Evolutionary conservation across 1,140 invertebrate genomes (phyloP), one percentile per base, ranked within the genome.

Genomic region (Rhagoletis pomonella): DNA sequence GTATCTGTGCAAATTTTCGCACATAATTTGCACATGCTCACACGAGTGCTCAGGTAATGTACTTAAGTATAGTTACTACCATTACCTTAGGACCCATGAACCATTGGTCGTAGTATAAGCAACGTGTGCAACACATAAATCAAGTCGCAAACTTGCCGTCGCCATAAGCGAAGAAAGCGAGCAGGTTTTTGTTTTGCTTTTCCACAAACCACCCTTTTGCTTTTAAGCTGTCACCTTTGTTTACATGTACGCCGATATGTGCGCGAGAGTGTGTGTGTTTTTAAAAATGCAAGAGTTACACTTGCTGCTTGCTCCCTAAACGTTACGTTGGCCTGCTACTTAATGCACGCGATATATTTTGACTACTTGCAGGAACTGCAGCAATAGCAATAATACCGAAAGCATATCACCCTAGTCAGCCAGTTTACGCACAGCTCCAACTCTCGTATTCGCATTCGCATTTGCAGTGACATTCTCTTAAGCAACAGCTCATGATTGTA

Each of bases 41-140:
- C 29, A 29, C 29, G 29, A 29, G 29, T 29, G 29, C 29, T 29
- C 29, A 29, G 29, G 29, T 29, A 29, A 29, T 0, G 29, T 29
- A 29, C 29, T 29, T 29, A 29, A 29, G 29, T 29, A 29, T 29
- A 29, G 29, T 29, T 29, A 29, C 42, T 44, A 47, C 42, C 44
- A 73, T 73, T 73, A 39, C 67, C 44, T 73, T 73, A 17, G 17
- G 39, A 44, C 39, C 39, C 67, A 73, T 42, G 29, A 29, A 73
- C 67, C 50, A 55, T 55, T 39, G 67, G 67, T 14, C 42, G 67
- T 29, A 29, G 29, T 73, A 44, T 73, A 44, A 47, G 42, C 67
- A 73, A 73, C 39, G 67, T 73, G 67, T 73, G 67, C 39, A 73
- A 42, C 67, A 44, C 67, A 73, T 73, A 73, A 73, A 73, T 73